A percentile compares a stretch with the other conserved stretches of the same genome.
Conservation (phyloP, 2,113 vertebrate genomes). For the Typhlomys cinereus region DNA sequence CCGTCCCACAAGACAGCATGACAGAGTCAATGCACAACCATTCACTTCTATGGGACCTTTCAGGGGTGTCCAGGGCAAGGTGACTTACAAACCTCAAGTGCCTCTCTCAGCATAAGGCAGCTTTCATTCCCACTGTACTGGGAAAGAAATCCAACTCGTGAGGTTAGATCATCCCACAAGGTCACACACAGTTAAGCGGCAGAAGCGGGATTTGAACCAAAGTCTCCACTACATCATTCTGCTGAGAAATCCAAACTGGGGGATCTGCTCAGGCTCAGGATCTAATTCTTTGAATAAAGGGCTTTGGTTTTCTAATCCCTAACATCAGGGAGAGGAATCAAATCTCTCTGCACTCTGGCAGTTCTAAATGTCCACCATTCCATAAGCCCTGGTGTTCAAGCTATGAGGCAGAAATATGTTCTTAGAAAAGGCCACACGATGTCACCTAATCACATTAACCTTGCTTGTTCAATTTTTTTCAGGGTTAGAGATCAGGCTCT, state of each 20-base stretch:
- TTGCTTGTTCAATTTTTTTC: neutral
- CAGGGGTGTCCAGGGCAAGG: neutral
- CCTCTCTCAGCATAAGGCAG: neutral
- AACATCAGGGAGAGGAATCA: constrained; percentile 10
- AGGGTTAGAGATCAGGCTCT: neutral
- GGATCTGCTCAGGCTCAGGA: neutral
- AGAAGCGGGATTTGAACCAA: neutral
- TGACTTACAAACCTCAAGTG: neutral
- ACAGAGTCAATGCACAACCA: neutral
- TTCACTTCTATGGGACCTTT: neutral
- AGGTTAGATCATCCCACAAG: neutral
- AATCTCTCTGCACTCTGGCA: neutral
- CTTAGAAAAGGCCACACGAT: neutral
- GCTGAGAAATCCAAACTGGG: constrained; percentile 3
- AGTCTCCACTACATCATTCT: neutral
- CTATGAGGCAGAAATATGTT: neutral
- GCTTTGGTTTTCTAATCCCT: neutral
- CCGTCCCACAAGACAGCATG: neutral
- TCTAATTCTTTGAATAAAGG: neutral
- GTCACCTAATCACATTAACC: neutral
- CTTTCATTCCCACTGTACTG: neutral
- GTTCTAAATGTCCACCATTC: neutral
- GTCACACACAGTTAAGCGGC: neutral
- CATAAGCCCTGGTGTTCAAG: neutral
- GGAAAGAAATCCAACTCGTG: neutral